phyloP scores from a whole-genome alignment of 2,113 vertebrate species.

The Otocyon megalotis region DNA sequence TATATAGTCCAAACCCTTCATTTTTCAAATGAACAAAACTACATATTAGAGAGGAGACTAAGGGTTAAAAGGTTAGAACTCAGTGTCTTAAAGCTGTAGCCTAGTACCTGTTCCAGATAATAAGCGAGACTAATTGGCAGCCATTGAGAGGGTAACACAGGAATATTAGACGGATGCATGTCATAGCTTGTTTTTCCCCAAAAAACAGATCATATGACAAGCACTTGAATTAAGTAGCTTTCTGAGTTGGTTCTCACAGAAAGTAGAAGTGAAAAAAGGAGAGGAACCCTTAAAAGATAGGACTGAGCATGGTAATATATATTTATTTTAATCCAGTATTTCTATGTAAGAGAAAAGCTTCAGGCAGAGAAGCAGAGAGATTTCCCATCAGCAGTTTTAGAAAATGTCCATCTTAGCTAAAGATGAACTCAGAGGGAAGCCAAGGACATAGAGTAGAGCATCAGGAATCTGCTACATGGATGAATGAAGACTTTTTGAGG shows the following conservation, averaged over 20 bases:
- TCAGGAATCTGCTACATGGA: not conserved
- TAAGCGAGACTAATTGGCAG: not conserved
- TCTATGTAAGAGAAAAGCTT: not conserved
- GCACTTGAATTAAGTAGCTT: not conserved
- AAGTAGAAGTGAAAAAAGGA: not conserved
- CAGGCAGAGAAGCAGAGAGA: not conserved
- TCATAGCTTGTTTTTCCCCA: not conserved
- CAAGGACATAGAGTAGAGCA: too few species aligned
- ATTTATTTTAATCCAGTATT: too few species aligned
- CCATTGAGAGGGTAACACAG: not conserved
- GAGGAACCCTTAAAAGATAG: not conserved
- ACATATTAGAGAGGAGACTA: not conserved
- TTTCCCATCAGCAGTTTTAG: not conserved
- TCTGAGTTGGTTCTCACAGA: not conserved
- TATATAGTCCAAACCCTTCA: not conserved
- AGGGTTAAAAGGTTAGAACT: not conserved
- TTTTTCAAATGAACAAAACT: not conserved
- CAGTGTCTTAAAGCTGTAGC: not conserved
- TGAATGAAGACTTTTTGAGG: not conserved
- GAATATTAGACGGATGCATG: not conserved
- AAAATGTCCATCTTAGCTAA: not conserved
- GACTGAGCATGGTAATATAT: too few species aligned
- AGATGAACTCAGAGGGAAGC: not conserved
- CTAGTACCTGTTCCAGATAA: not conserved
- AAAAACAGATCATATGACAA: not conserved